These are phyloP conservation scores for Drosophila seclusa DNA, from an alignment of 2,888 invertebrate species.

Conservation along the genomic window DNA sequence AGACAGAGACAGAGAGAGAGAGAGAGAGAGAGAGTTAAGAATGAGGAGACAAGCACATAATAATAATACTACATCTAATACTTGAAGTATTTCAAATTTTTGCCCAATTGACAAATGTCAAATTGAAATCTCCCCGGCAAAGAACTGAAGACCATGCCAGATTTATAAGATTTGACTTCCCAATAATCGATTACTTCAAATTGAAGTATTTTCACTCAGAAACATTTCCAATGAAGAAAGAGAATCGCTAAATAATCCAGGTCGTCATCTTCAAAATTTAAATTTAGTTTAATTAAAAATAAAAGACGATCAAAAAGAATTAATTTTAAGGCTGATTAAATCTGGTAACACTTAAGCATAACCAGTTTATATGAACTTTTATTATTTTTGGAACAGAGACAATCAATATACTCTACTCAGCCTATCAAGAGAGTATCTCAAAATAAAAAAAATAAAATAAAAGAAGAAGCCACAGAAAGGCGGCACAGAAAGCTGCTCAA, in stretches of 20 bases:
- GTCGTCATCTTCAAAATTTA: background rate
- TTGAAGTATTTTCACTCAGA: background rate
- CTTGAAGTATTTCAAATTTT: background rate
- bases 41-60: no score
- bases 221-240: no score
- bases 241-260: background rate
- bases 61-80: background rate
- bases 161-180: background rate
- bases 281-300: background rate
- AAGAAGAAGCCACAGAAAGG: slow-evolving; percentile 4
- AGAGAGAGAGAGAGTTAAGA: no score
- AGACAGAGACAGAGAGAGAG: no score
- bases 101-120: no score
- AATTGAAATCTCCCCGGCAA: background rate
- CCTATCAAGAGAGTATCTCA: background rate
- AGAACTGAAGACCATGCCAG: background rate
- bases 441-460: slow-evolving; percentile 6
- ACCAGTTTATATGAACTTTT: background rate
- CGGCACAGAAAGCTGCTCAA: slow-evolving; percentile 28
- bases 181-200: background rate
- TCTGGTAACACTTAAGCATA: background rate
- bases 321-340: background rate
- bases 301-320: background rate
- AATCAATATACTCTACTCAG: background rate
- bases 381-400: no score